A percentile compares a stretch with the other conserved stretches of the same genome.
phyloP scores from a whole-genome alignment of 1,140 invertebrate species.

The Myzus persicae region DNA sequence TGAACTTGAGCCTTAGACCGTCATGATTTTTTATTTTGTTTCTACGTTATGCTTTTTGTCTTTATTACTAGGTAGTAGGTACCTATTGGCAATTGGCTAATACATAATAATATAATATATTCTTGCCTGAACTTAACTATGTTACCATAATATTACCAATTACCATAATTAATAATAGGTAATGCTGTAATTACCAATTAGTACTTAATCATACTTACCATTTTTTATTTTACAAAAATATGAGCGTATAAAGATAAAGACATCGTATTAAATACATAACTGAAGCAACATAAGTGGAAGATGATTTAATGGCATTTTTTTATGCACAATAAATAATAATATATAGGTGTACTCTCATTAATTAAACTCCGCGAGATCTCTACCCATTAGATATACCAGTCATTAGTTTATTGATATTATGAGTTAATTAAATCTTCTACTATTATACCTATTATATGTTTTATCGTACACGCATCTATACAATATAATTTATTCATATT shows the following conservation, averaged over 20 bases:
- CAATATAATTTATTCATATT: too few relatives aligned
- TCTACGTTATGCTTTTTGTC: not conserved
- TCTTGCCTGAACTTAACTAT: not conserved
- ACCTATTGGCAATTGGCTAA: too few relatives aligned
- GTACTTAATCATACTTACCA: not conserved
- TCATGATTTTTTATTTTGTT: not conserved
- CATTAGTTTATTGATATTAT: not conserved
- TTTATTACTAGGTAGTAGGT: not conserved
- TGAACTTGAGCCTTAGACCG: not conserved
- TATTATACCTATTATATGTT: not conserved
- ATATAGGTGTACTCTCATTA: too few relatives aligned
- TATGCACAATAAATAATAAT: not conserved
- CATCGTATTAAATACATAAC: not conserved
- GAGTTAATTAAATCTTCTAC: not conserved
- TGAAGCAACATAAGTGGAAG: not conserved
- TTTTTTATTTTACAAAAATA: constrained; percentile 1
- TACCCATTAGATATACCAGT: not conserved
- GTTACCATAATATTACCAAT: not conserved
- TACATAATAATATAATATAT: not conserved
- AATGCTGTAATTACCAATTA: not conserved
- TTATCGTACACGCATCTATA: not conserved
- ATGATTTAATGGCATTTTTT: not conserved
- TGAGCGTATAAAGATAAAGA: not conserved
- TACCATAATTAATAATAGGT: not conserved
- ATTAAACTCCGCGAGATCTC: not conserved